phyloP scores from a whole-genome alignment of 2,888 invertebrate genomes.

The Argyresthia goedartella region DNA sequence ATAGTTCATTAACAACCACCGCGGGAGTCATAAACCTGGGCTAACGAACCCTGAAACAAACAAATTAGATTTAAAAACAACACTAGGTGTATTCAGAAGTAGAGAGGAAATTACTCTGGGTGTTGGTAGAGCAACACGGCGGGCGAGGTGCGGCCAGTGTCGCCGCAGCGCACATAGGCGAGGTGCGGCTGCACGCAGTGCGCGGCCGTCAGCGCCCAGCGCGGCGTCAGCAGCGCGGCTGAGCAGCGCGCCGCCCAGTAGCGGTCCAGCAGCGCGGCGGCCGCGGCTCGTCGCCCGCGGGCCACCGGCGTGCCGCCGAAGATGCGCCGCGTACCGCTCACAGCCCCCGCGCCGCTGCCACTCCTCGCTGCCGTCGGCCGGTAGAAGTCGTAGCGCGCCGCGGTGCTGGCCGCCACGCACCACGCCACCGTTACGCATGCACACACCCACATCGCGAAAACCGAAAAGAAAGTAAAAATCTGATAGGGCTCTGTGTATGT shows the following conservation, averaged over 20 bases:
- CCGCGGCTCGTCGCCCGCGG: slow-evolving; percentile 25
- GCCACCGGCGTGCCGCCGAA: slow-evolving; percentile 35
- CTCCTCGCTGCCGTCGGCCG: slow-evolving; percentile 17
- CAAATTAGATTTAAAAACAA: not conserved
- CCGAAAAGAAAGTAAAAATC: too few relatives aligned
- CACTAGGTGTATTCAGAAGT: not conserved
- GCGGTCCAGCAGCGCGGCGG: slow-evolving; percentile 36
- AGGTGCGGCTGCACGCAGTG: slow-evolving; percentile 40
- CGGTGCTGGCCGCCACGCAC: slow-evolving; percentile 2
- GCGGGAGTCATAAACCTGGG: not conserved
- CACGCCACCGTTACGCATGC: slow-evolving; percentile 3
- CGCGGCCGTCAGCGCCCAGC: slow-evolving; percentile 54
- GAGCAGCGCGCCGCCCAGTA: slow-evolving; percentile 41
- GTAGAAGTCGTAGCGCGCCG: slow-evolving; percentile 29
- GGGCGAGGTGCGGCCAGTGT: slow-evolving; percentile 22
- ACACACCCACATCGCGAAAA: slow-evolving; percentile 8
- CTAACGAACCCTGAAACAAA: not conserved
- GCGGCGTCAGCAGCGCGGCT: slow-evolving; percentile 31
- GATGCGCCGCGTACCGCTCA: slow-evolving; percentile 30
- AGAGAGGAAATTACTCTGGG: slow-evolving; percentile 28
- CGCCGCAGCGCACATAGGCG: slow-evolving; percentile 36
- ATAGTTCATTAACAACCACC: not conserved
- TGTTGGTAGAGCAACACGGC: slow-evolving; percentile 41
- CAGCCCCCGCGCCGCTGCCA: slow-evolving; percentile 8
- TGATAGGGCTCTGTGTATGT: too few relatives aligned